Base-by-base conservation (phyloP, 1,140 invertebrate genomes). In the Stenopsyche tienmushanensis region DNA sequence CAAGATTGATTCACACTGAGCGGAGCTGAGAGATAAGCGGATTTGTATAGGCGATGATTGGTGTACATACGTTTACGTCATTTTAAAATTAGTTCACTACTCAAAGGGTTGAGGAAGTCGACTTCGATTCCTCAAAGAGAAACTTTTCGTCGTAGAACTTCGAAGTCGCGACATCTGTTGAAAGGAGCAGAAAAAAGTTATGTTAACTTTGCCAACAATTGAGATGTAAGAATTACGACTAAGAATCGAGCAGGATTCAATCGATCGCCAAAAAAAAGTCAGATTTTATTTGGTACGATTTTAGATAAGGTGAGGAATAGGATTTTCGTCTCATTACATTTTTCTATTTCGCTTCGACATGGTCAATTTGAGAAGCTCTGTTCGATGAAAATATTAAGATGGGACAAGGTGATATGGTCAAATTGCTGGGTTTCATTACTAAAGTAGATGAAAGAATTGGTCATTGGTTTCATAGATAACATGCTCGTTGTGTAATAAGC, bases 381-480 rank as follows among this genome's bases (percentile, higher is more conserved):
- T n/a, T n/a, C n/a, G n/a, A n/a, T n/a, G n/a, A n/a, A n/a, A n/a
- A n/a, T n/a, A n/a, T n/a, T n/a, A n/a, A 34, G 60, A 62, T 62
- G 45, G 60, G 60, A 62, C 47, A 17, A 3, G n/a, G 15, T 18
- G 60, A 62, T 62, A 62, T n/a, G 26, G 17, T 13, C 21, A 1
- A n/a, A 29, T 26, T 29, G 13, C 3, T 45, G 23, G 52, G 26
- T 55, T 57, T 47, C 57, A 47, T 47, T 47, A 47, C 44, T 2
- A 29, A 26, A 42, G 15, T 25, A 47, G 20, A 47, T 23, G 25
- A 29, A 20, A 62, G n/a, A 26, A 34, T 62, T 41, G 26, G 45
- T 62, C 59, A 39, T 20, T 13, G 59, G 18, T 34, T 50, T 62
- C 26, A 52, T 60, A 62, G 47, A 34, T 55, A 55, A 55, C 8